These are phyloP conservation scores for Scyliorhinus canicula DNA, from an alignment of 2,797 vertebrate genomes.

Conservation along the genomic window DNA sequence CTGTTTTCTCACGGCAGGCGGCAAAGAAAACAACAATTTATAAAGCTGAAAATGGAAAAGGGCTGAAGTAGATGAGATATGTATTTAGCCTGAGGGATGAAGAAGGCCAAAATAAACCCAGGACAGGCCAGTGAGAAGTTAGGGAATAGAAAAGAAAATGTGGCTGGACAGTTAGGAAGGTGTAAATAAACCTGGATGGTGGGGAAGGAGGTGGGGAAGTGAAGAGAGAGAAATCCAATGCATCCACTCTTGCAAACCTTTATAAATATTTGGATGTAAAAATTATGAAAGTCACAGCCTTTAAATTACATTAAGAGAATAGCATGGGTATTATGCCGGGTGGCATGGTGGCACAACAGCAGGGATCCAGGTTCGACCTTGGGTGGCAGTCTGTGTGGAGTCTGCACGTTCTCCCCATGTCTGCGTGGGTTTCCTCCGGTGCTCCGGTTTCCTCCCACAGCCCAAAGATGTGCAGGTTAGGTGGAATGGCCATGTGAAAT, in stretches of 20 bases:
- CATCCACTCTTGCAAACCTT: background rate
- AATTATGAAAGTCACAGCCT: background rate
- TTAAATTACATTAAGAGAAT: slow-evolving; percentile 14
- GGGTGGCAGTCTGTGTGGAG: too few species aligned
- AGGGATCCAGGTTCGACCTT: too few species aligned
- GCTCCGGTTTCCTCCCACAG: too few species aligned
- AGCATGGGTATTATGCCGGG: too few species aligned
- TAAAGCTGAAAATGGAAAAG: background rate
- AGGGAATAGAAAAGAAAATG: background rate
- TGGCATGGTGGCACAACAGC: too few species aligned
- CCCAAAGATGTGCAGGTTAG: too few species aligned
- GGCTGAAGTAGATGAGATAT: background rate
- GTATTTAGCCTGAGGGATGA: background rate
- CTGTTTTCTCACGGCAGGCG: background rate
- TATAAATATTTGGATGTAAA: background rate
- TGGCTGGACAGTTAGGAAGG: background rate
- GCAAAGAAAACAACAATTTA: background rate
- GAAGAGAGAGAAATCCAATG: background rate
- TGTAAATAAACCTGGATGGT: too few species aligned
- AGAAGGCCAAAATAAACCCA: background rate
- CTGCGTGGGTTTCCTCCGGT: too few species aligned
- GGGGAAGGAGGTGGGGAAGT: too few species aligned
- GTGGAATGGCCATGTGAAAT: too few species aligned
- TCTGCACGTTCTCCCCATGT: too few species aligned
- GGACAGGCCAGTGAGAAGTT: background rate